These are phyloP conservation scores for Nudaria mundana DNA, from an alignment of 2,888 invertebrate species.

Conservation along the genomic window DNA sequence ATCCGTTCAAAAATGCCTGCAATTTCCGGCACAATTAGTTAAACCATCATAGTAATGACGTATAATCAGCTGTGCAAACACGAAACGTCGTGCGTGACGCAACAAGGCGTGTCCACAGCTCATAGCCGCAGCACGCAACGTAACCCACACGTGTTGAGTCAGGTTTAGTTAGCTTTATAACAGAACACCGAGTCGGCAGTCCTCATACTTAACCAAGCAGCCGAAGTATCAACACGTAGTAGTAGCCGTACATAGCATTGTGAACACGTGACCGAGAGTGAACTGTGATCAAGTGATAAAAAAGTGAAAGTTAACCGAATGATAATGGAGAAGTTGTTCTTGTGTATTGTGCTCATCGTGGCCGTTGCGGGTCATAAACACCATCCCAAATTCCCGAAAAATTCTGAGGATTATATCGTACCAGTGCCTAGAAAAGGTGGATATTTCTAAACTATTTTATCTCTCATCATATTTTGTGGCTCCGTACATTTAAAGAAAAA, in stretches of 20 bases:
- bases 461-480: not conserved
- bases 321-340: slow-evolving; percentile 57
- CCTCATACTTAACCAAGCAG: slow-evolving; percentile 60
- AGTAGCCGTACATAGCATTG: slow-evolving; percentile 23
- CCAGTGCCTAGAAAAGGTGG: slow-evolving; percentile 57
- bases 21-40: slow-evolving; percentile 8
- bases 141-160: slow-evolving; percentile 47
- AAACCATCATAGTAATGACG: slow-evolving; percentile 38
- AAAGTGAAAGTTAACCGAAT: slow-evolving; percentile 31
- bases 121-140: slow-evolving; percentile 19
- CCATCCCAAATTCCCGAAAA: slow-evolving; percentile 60
- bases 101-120: slow-evolving; percentile 42
- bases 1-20: slow-evolving; percentile 17
- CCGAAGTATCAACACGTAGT: slow-evolving; percentile 55
- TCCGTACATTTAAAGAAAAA: not conserved
- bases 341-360: slow-evolving; percentile 56
- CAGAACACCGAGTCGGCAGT: slow-evolving; percentile 45
- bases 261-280: slow-evolving; percentile 34
- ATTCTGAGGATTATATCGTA: slow-evolving; percentile 33
- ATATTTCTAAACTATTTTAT: slow-evolving; percentile 10
- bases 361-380: slow-evolving; percentile 48
- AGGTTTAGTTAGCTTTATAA: slow-evolving; percentile 55
- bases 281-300: slow-evolving; percentile 38
- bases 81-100: slow-evolving; percentile 39
- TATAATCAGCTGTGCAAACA: slow-evolving; percentile 46